phyloP scores from a whole-genome alignment of 2,797 vertebrate species.

The Gallinago nigripennis region DNA sequence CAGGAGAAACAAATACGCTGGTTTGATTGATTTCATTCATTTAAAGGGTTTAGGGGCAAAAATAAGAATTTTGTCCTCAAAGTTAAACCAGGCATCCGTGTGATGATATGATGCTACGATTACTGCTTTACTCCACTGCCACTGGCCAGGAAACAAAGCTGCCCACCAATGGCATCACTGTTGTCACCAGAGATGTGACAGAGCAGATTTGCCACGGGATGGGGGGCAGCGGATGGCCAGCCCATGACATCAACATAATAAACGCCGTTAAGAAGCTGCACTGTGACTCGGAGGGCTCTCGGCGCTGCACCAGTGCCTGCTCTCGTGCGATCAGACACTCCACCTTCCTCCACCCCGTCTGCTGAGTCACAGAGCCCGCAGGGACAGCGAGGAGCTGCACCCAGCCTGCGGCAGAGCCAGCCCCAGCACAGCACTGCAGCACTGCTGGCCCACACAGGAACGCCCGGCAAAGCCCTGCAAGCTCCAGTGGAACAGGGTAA shows the following conservation, averaged over 20 bases:
- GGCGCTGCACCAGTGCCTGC: neutral
- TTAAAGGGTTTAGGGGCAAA: neutral
- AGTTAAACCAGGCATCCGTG: neutral
- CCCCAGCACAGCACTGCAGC: constrained; percentile 3
- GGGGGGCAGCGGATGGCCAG: neutral
- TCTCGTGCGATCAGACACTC: constrained; percentile 26
- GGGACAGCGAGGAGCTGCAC: constrained; percentile 12
- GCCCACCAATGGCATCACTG: constrained; percentile 45
- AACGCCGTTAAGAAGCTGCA: neutral
- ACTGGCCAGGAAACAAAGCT: neutral
- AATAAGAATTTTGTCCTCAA: neutral
- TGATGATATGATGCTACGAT: neutral
- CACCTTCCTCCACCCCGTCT: constrained; percentile 5
- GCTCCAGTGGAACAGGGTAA: neutral
- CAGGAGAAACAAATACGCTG: neutral
- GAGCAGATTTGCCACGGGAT: constrained; percentile 2
- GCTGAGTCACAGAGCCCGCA: constrained; percentile 67
- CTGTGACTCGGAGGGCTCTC: neutral
- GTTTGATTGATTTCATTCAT: neutral
- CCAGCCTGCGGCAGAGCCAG: constrained; percentile 23
- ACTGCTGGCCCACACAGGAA: neutral
- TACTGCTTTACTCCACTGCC: neutral
- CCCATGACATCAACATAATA: neutral
- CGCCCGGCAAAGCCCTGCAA: neutral
- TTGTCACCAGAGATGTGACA: constrained; percentile 21